These are phyloP conservation scores for Pristis pectinata DNA, from an alignment of 2,797 vertebrate genomes.

Conservation along the genomic window DNA sequence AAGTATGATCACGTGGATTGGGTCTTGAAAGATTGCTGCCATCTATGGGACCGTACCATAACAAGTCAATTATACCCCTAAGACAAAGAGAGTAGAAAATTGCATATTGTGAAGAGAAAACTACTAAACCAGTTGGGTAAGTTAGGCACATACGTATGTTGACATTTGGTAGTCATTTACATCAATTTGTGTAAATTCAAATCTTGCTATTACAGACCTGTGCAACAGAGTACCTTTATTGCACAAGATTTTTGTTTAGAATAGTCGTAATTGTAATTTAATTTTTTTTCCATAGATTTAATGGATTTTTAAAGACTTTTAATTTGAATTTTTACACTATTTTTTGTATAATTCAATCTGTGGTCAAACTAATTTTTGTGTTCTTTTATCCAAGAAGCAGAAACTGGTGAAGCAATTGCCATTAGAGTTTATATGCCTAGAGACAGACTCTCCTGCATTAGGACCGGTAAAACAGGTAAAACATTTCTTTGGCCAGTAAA, in stretches of 20 bases:
- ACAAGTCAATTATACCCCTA: not conserved
- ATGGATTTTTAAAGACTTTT: constrained; percentile 5
- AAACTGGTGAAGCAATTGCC: constrained; percentile 90
- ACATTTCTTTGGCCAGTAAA: constrained; percentile 70
- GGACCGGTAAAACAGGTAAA: constrained; percentile 88
- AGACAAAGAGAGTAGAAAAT: not conserved
- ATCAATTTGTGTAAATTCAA: not conserved
- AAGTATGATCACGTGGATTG: not conserved
- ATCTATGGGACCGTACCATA: not conserved
- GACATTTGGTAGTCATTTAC: not conserved
- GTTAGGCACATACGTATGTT: not conserved
- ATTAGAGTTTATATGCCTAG: constrained; percentile 83
- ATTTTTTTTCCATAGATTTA: not conserved
- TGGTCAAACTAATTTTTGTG: not conserved
- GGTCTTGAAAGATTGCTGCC: not conserved
- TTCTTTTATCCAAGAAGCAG: constrained; percentile 80
- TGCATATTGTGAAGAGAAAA: not conserved
- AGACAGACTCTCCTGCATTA: constrained; percentile 88
- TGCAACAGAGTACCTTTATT: not conserved
- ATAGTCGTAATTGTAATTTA: too few species aligned
- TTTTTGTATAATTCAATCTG: not conserved
- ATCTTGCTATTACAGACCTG: not conserved
- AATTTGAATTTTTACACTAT: not conserved
- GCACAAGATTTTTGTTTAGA: not conserved
- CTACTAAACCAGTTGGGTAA: not conserved